phyloP scores from a whole-genome alignment of 2,888 invertebrate genomes.

The Didymodactylos carnosus region DNA sequence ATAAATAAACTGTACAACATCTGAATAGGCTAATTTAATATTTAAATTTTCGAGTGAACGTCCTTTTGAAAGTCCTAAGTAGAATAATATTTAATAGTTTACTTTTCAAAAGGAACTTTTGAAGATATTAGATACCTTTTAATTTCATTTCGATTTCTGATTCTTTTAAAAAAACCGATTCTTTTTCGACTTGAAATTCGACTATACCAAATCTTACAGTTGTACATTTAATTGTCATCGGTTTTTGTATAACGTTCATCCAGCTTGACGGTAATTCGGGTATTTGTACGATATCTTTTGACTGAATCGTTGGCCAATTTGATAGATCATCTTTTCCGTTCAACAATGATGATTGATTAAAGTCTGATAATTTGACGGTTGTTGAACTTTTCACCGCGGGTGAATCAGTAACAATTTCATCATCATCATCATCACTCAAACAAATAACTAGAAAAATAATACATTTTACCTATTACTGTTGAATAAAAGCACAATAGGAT shows the following conservation, averaged over 20 bases:
- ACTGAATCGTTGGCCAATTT: not conserved
- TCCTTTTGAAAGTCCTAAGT: not conserved
- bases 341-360: too few species aligned
- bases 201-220: not conserved
- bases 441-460: not conserved
- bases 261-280: not conserved
- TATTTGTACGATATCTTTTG: not conserved
- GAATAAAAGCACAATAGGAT: too few species aligned
- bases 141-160: not conserved
- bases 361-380: not conserved
- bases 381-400: not conserved
- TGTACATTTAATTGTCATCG: not conserved
- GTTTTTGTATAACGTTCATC: not conserved
- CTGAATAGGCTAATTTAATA: not conserved
- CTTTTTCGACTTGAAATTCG: not conserved
- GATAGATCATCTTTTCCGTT: not conserved
- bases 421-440: not conserved
- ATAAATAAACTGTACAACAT: not conserved
- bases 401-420: not conserved
- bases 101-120: too few species aligned
- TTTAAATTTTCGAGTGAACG: not conserved
- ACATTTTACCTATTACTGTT: too few species aligned
- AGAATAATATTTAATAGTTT: not conserved
- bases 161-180: not conserved
- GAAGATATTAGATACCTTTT: not conserved